These are phyloP conservation scores for Syngnathus rostellatus DNA, from an alignment of 2,797 vertebrate species.

Conservation along the genomic window DNA sequence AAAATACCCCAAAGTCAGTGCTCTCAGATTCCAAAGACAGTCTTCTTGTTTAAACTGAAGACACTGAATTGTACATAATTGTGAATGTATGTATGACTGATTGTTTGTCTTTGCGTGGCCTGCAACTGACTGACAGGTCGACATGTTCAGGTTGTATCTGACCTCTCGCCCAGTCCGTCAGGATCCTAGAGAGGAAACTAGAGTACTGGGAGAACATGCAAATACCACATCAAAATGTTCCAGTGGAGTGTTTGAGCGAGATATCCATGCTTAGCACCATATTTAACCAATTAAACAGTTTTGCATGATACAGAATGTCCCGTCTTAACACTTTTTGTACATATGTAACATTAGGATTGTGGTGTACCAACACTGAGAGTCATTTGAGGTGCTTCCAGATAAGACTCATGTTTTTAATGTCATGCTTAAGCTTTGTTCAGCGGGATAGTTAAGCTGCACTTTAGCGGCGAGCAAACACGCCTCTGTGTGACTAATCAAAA, in stretches of 20 bases:
- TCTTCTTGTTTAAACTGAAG: too few species aligned
- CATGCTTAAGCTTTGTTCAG: neutral
- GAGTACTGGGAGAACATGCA: too few species aligned
- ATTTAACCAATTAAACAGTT: neutral
- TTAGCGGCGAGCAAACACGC: constrained; percentile 14
- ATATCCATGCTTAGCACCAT: neutral
- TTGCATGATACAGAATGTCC: neutral
- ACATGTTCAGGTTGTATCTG: too few species aligned
- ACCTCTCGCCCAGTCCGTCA: too few species aligned
- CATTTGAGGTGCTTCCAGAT: neutral
- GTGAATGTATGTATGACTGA: too few species aligned
- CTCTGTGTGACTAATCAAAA: constrained; percentile 38
- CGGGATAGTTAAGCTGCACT: constrained; percentile 9
- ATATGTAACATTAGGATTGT: neutral
- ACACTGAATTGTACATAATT: too few species aligned
- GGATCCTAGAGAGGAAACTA: too few species aligned
- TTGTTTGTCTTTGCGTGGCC: too few species aligned
- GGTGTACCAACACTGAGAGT: neutral
- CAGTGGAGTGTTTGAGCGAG: neutral
- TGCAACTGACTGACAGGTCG: too few species aligned
- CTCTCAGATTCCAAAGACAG: too few species aligned
- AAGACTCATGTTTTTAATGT: constrained; percentile 4
- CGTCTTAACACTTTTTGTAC: neutral
- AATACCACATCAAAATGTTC: too few species aligned
- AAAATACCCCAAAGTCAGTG: too few species aligned